These are phyloP conservation scores for Nyctereutes procyonoides DNA, from an alignment of 2,113 vertebrate species.

Conservation along the genomic window DNA sequence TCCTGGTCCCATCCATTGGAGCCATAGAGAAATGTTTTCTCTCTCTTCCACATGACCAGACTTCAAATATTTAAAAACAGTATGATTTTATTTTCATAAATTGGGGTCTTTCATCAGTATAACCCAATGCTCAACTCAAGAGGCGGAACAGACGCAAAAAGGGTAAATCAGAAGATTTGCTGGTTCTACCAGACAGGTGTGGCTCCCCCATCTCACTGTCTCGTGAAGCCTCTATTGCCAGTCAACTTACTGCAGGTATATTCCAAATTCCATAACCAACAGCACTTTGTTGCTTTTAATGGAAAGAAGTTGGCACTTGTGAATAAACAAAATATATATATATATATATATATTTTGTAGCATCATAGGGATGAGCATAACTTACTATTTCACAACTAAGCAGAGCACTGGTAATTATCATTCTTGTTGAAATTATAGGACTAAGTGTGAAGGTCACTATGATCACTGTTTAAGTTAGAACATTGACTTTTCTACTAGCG, in stretches of 20 bases:
- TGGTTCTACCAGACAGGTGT: background rate
- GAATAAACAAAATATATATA: background rate
- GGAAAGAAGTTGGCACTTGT: background rate
- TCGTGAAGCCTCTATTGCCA: background rate
- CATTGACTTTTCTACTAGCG: background rate
- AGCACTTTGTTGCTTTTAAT: background rate
- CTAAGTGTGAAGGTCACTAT: background rate
- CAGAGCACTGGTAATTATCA: background rate
- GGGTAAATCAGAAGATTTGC: background rate
- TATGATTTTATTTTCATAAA: slow-evolving; percentile 34
- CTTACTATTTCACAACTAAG: background rate
- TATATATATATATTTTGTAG: background rate
- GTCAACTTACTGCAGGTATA: background rate
- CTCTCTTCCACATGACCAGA: background rate
- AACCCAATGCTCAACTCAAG: background rate
- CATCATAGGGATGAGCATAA: background rate
- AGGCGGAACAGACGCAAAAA: slow-evolving; percentile 8
- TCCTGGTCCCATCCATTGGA: background rate
- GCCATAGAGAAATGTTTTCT: background rate
- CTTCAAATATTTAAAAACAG: background rate
- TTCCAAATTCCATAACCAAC: background rate
- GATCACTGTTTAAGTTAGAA: background rate
- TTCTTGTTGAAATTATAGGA: background rate
- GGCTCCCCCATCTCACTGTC: background rate
- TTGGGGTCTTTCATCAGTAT: background rate